Evolutionary conservation across 1,140 invertebrate genomes (phyloP), one percentile per base, ranked within the genome.

Genomic region (Stenopsyche tienmushanensis): DNA sequence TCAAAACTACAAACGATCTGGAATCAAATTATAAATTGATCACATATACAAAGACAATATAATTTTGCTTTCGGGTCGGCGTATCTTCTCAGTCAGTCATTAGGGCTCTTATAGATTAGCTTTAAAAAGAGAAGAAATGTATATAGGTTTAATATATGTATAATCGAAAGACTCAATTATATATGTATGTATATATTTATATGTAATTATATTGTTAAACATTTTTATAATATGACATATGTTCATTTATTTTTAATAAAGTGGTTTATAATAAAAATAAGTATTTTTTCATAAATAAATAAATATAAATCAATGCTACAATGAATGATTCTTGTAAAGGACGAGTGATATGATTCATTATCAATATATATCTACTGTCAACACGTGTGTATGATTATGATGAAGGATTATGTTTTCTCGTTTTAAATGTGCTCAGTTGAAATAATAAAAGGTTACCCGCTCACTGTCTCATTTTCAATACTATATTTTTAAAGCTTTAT

Each of bases 291-390:
- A 52, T 55, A 44, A 45, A 44, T 58, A 49, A 45, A 26, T 15
- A 47, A 47, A 34, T 69, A 66, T 29, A 70, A 70, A 66, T 29
- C 41, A 63, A 70, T 57, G 41, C 67, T 69, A 70, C 41, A 44
- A 66, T 70, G 72, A 69, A 68, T 66, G 64, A 57, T 69, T 62
- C 67, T 72, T 68, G 73, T 73, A 26, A 47, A 75, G 72, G 73
- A 74, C 72, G 70, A 76, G 71, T 77, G 76, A 77, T 77, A 77
- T 77, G 76, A 77, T 77, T 77, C 50, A 64, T 66, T 62, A 41
- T 66, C 15, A 29, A 47, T 47, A 67, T 65, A 65, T 57, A 54
- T 52, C 64, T 69, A 66, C 67, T 66, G 67, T 65, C 57, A 69
- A 69, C 67, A 44, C 65, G 67, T 64, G 63, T 54, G 63, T 62